Conservation (phyloP, 2,888 invertebrate genomes). For the Mystacides longicornis region DNA sequence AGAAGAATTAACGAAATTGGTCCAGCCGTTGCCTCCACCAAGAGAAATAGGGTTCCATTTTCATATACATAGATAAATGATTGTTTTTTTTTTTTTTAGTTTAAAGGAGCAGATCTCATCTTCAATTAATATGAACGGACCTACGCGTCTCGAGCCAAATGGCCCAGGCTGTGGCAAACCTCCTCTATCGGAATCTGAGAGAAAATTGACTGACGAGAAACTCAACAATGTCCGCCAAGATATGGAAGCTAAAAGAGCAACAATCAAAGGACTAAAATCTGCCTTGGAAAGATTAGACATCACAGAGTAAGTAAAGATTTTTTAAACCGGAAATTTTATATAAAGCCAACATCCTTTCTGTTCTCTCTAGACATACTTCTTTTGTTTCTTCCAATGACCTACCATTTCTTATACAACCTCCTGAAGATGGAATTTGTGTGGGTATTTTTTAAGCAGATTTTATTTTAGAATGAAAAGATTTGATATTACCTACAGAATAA, state of each 20-base stretch:
- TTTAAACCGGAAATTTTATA: not conserved
- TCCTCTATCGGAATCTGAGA: slow-evolving; percentile 47
- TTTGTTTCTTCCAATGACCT: too few relatives aligned
- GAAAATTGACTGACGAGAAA: slow-evolving; percentile 50
- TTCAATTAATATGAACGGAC: slow-evolving; percentile 48
- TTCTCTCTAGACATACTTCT: too few relatives aligned
- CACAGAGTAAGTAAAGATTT: slow-evolving; percentile 63
- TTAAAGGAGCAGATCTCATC: slow-evolving; percentile 57
- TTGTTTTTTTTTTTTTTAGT: slow-evolving; percentile 31
- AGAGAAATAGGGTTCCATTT: too few relatives aligned
- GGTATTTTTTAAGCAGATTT: too few relatives aligned
- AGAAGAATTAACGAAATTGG: too few relatives aligned
- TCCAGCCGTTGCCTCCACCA: too few relatives aligned
- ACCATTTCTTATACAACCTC: too few relatives aligned
- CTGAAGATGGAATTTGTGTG: too few relatives aligned
- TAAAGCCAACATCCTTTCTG: too few relatives aligned
- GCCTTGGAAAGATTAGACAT: slow-evolving; percentile 78
- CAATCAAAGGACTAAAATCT: slow-evolving; percentile 74
- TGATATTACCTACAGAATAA: too few relatives aligned
- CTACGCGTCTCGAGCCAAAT: slow-evolving; percentile 28
- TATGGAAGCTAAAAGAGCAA: slow-evolving; percentile 68
- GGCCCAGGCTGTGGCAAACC: slow-evolving; percentile 33
- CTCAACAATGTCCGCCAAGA: slow-evolving; percentile 51
- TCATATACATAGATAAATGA: too few relatives aligned
- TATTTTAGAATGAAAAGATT: too few relatives aligned